Percentiles rank a stretch among this genome's conserved stretches.
phyloP scores from a whole-genome alignment of 2,888 invertebrate genomes.

The Rotaria socialis region DNA sequence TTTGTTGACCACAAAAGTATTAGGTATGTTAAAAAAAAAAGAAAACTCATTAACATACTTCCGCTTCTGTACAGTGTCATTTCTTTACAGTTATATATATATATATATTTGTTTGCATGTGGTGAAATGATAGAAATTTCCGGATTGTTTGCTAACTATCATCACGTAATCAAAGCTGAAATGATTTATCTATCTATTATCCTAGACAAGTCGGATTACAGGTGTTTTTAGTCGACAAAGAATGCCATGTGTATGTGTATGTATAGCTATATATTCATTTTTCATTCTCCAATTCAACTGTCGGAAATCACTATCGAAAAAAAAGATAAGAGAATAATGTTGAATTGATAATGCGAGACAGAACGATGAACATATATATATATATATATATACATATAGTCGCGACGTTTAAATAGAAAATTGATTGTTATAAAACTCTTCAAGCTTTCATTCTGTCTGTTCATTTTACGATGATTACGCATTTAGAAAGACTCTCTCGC shows the following conservation, averaged over 20 bases:
- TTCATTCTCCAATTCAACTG: conserved; percentile 13
- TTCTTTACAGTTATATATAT: background rate
- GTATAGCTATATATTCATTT: background rate
- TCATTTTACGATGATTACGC: conserved; percentile 17
- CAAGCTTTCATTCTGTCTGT: background rate
- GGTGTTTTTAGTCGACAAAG: conserved; percentile 10
- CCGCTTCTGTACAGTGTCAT: conserved; percentile 1
- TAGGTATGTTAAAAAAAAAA: background rate
- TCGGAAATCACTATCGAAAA: background rate
- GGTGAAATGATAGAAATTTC: background rate
- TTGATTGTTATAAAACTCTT: conserved; percentile 13
- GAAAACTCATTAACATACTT: background rate
- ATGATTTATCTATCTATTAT: conserved; percentile 20
- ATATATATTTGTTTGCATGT: conserved; percentile 5
- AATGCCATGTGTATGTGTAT: background rate
- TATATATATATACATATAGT: background rate
- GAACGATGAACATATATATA: background rate
- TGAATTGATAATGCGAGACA: conserved; percentile 13
- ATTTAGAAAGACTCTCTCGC: background rate
- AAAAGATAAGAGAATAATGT: conserved; percentile 11
- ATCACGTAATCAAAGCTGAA: background rate
- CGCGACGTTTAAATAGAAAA: conserved; percentile 4
- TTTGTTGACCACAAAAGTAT: background rate
- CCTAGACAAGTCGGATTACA: conserved; percentile 11
- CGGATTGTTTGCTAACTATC: background rate